Evolutionary conservation across 92 coral and sea anemone species (phyloP), one percentile per base, ranked within the genome.

Genomic region (Epizoanthus scotinus): DNA sequence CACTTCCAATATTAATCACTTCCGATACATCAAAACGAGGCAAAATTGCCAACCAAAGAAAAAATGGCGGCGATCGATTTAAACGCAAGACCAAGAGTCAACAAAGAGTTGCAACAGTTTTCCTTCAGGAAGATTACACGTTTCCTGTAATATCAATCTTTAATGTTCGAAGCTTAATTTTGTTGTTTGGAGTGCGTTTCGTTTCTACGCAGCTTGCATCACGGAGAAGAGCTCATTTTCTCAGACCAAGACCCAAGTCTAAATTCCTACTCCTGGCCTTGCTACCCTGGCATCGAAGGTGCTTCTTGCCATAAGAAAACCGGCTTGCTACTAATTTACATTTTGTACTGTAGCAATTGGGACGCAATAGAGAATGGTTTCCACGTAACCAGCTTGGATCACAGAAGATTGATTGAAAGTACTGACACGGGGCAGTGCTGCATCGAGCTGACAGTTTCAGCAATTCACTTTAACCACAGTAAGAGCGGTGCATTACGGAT

Each of bases 1-100:
- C 3, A 9, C 14, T 25, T 38, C n/a, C n/a, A n/a, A n/a, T n/a
- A n/a, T n/a, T 18, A 40, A 24, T 24, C 13, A 38, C 68, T 75
- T 75, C 81, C 81, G 81, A 34, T 75, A 36, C 56, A 21, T 54
- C 67, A 60, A 75, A 60, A 75, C 81, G 81, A 75, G 81, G 66
- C 67, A 68, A 40, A 47, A 47, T 47, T 9, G 52, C 52, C 6
- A 22, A 63, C 3, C 28, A 27, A 9, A 3, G 12, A 64, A 10
- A 75, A 75, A 75, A 75, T 75, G 81, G 81, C 81, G 81, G 81
- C 67, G 52, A 47, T 47, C 14, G 52, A 75, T 59, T 75, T 38
- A 60, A 62, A 59, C 18, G 20, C 13, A 36, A 25, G 22, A 6
- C 20, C 13, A 1, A 38, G 54, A 58, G 81, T 75, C 81, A 75